Base-by-base conservation (phyloP, 1,140 invertebrate genomes). In the Ephestia elutella region DNA sequence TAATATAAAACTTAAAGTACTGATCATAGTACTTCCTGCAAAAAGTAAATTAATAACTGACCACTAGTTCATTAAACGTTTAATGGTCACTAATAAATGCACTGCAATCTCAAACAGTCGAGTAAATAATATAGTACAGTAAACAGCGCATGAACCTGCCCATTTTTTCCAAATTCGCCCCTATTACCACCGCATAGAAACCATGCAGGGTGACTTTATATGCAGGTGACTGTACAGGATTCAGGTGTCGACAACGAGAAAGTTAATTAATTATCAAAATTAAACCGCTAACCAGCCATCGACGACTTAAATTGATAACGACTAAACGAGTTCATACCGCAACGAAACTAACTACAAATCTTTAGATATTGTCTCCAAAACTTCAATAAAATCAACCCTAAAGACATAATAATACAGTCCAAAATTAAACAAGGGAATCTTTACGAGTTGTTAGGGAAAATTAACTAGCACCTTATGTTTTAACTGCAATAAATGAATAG, bases 181-280 rank as follows among this genome's bases (percentile, higher is more conserved):
- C 21, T 3, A 3, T 25, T 25, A 25, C n/a, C n/a, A n/a, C n/a
- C n/a, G n/a, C n/a, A n/a, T n/a, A n/a, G n/a, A n/a, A n/a, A n/a
- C n/a, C n/a, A n/a, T n/a, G 21, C 2, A 25, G 21, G 7, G 7
- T 3, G 21, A 25, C 21, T 25, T 25, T 2, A 25, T 25, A 25
- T 25, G 21, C 21, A 25, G 2, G 2, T 25, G 21, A 25, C 21
- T 25, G 30, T 32, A 66, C 60, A 62, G 62, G 63, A 32, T 32
- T 50, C 62, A 56, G 49, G 60, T 59, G 60, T 63, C 60, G 68
- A 68, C 56, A 56, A 56, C 59, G 71, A 68, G 71, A 76, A 76
- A 76, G 71, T 74, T 60, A 57, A 57, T 57, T 66, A 71, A 74
- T 71, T 70, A 74, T 72, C 71, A 69, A 59, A 64, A 70, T 68